Base-by-base conservation (phyloP, 2,797 vertebrate species). In the Balearica regulorum region DNA sequence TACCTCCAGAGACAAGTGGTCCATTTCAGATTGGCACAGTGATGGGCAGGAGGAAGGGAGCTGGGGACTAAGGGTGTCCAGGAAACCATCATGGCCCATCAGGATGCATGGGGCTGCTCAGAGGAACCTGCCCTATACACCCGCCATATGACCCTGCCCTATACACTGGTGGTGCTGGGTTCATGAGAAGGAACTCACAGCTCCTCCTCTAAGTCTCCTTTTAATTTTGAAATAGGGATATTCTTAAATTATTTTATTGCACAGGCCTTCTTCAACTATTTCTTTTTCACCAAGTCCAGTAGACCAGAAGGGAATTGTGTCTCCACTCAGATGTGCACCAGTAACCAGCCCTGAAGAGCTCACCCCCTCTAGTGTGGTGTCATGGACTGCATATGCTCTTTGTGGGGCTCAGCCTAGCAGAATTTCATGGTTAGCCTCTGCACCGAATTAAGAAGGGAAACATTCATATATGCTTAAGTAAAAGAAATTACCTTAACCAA, bases 101-200 rank as follows among this genome's bases (percentile, higher is more conserved):
- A 71, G 26, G 20, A 55, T 31, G 9, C 0, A 0, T 26, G 46
- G 44, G 44, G 33, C 5, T 35, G 19, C 41, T 65, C 0, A 1
- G 12, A 35, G 31, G 18, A 64, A 55, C 25, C 25, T 51, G 49
- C 14, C 25, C 49, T 51, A 51, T 9, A 28, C 25, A 26, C 49
- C 4, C 11, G 12, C 39, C 39, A 39, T 39, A 10, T 39, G 39
- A 39, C 28, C 10, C 11, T 61, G 28, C 33, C 4, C 33, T 76
- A 5, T 20, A 28, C 13, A 11, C 41, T 46, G 16, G 2, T 1
- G 48, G 11, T 22, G 1, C 33, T 80, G 58, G 5, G 26, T n/a
- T 65, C 21, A 18, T 46, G 43, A 66, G 22, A n/a, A 66, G 31
- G 31, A 66, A 25, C 43, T 46, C 22, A 44, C 31, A 25, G 28